Conservation (phyloP, 2,888 invertebrate species). For the Empis livida region DNA sequence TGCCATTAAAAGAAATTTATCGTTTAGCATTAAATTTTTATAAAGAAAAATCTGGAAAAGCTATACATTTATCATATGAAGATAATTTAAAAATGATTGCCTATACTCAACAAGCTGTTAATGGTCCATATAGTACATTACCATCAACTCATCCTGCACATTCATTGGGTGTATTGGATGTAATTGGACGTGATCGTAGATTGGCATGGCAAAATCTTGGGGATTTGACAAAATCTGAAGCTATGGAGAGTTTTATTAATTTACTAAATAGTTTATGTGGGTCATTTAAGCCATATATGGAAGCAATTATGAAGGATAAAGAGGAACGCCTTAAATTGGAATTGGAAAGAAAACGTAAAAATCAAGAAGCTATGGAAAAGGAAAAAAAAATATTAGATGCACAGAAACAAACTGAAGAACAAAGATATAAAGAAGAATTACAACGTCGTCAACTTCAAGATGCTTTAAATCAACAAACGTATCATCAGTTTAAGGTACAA, state of each 20-base stretch:
- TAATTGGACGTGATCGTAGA: conserved; percentile 85
- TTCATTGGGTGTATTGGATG: conserved; percentile 84
- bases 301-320: conserved; percentile 79
- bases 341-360: conserved; percentile 21
- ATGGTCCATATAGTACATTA: conserved; percentile 53
- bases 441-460: conserved; percentile 73
- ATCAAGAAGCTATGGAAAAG: conserved; percentile 32
- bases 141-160: conserved; percentile 44
- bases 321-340: conserved; percentile 23
- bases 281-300: conserved; percentile 80
- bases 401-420: conserved; percentile 22
- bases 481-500: conserved; percentile 64
- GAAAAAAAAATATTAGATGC: conserved; percentile 45
- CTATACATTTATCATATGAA: conserved; percentile 84
- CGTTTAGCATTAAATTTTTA: conserved; percentile 53
- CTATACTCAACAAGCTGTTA: conserved; percentile 78
- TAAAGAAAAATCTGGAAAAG: conserved; percentile 94
- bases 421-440: conserved; percentile 25
- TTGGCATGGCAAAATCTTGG: conserved; percentile 90
- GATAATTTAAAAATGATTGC: conserved; percentile 86
- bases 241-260: conserved; percentile 86
- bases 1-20: conserved; percentile 69
- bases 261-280: conserved; percentile 75
- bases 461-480: conserved; percentile 90
- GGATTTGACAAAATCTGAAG: conserved; percentile 54